Evolutionary conservation across 2,888 invertebrate genomes (phyloP), one percentile per base, ranked within the genome.

Genomic region (Hypena proboscidalis): DNA sequence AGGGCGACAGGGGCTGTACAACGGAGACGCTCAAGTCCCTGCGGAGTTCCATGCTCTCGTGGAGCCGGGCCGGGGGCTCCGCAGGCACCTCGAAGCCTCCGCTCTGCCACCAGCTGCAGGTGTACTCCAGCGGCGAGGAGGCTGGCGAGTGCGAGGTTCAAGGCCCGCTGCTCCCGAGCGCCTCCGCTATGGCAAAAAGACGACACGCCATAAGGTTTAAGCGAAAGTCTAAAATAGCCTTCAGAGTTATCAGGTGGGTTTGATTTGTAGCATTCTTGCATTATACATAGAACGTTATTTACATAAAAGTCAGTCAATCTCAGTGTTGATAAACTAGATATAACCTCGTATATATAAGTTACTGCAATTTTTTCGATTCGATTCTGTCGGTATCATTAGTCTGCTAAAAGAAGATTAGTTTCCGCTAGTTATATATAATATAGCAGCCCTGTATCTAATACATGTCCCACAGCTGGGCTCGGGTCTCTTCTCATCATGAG

Each of bases 11-110:
- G 83, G 82, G 80, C 80, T 79, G 80, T 84, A 90, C 85, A 81
- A 90, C 90, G 90, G 90, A 90, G 89, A 83, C 89, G 74, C 83
- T 90, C 80, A 86, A 88, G 78, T 80, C 82, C 76, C 80, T 90
- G 74, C 87, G 84, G 78, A 86, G 80, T 73, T 85, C 88, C 72
- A 90, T 90, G 90, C 85, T 89, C 80, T 80, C 88, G 68, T 89
- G 90, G 90, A 71, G 74, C 54, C 76, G 68, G 72, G 80, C 61
- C 68, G 74, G 68, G 59, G 70, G 74, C 59, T 61, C 75, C 55
- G 77, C 80, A 68, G 74, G 82, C 58, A 62, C 77, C 51, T 76
- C 83, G 36, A 72, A 73, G 61, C 68, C 67, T 48, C 57, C 68
- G 61, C 68, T 52, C 37, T 56, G 47, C 44, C 69, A 55, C 54